Percentiles rank a stretch among this genome's conserved stretches.
These are phyloP conservation scores for Acleris sparsana DNA, from an alignment of 2,888 invertebrate genomes.

Conservation along the genomic window DNA sequence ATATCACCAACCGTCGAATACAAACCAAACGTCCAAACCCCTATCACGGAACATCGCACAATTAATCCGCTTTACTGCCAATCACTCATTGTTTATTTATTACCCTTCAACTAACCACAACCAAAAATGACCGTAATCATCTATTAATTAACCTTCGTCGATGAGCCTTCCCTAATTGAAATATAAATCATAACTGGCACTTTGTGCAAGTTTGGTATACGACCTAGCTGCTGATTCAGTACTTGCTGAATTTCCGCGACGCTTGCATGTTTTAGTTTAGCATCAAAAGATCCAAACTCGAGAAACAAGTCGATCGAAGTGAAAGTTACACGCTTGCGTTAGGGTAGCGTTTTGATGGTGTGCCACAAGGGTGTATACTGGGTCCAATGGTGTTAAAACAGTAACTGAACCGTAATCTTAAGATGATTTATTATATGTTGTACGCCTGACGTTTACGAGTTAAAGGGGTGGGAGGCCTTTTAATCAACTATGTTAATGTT, in stretches of 20 bases:
- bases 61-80: constrained; percentile 33
- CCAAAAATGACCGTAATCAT: constrained; percentile 42
- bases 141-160: constrained; percentile 57
- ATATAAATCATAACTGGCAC: constrained; percentile 73
- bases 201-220: constrained; percentile 65
- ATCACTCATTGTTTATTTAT: constrained; percentile 37
- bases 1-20: constrained; percentile 12
- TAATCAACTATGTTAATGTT: constrained; percentile 83
- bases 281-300: constrained; percentile 47
- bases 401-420: constrained; percentile 77
- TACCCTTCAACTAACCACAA: constrained; percentile 27
- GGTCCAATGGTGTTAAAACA: constrained; percentile 58
- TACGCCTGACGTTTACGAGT: constrained; percentile 80
- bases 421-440: constrained; percentile 82
- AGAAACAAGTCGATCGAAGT: constrained; percentile 38
- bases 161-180: constrained; percentile 72
- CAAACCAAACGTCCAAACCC: constrained; percentile 13
- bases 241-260: constrained; percentile 67
- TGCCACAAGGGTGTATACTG: constrained; percentile 49
- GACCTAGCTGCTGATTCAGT: constrained; percentile 75
- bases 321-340: constrained; percentile 33
- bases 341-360: constrained; percentile 45
- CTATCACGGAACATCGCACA: constrained; percentile 26
- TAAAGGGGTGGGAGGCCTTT: constrained; percentile 78
- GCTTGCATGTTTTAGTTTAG: constrained; percentile 60